These are phyloP conservation scores for Crypturellus tataupa DNA, from an alignment of 2,797 vertebrate genomes.

Conservation along the genomic window DNA sequence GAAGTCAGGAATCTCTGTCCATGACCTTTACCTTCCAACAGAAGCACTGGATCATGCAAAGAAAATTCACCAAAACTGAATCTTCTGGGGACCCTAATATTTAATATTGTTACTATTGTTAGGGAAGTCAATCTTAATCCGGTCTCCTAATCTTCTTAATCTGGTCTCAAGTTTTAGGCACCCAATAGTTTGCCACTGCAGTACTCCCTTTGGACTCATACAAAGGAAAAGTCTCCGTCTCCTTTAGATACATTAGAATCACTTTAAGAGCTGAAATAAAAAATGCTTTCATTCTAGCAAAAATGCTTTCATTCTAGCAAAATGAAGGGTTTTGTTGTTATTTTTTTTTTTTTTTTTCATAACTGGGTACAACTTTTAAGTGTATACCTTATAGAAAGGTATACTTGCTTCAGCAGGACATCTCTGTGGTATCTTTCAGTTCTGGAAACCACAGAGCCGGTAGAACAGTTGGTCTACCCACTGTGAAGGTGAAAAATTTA, in stretches of 20 bases:
- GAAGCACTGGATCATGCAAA: not conserved
- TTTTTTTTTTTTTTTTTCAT: not conserved
- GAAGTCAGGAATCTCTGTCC: not conserved
- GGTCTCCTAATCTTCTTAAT: not conserved
- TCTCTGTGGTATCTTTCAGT: not conserved
- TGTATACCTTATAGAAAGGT: not conserved
- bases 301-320: not conserved
- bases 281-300: not conserved
- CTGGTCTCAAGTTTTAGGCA: not conserved
- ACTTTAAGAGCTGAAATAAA: not conserved
- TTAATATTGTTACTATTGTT: not conserved
- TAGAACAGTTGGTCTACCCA: not conserved
- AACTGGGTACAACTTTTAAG: not conserved
- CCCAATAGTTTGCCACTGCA: not conserved
- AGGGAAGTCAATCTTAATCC: not conserved
- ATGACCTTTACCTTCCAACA: not conserved
- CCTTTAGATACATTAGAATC: not conserved
- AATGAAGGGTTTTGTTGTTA: not conserved
- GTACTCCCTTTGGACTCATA: not conserved
- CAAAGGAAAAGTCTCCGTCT: fast-evolving
- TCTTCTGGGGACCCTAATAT: not conserved
- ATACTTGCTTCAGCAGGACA: not conserved
- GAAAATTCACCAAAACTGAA: not conserved
- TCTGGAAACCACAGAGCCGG: not conserved
- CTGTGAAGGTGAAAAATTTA: not conserved